Evolutionary conservation across 2,797 vertebrate species (phyloP).

Genomic region (Melanogrammus aeglefinus): DNA sequence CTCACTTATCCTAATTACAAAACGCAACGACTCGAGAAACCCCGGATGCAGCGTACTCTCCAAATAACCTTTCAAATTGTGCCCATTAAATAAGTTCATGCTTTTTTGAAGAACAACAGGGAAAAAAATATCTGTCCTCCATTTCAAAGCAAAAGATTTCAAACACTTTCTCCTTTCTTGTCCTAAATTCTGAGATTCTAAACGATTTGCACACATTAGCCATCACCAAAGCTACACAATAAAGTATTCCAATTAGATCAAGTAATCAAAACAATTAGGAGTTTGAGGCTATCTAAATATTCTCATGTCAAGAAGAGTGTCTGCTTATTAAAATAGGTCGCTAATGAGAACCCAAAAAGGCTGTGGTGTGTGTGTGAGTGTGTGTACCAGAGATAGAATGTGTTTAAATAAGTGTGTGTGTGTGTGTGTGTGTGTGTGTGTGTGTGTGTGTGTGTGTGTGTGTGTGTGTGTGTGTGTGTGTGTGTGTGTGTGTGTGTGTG

Average conservation of each 20-base stretch:
- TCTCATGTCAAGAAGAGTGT: slow-evolving; percentile 56
- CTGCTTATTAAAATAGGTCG: slow-evolving; percentile 65
- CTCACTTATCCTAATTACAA: slow-evolving; percentile 68
- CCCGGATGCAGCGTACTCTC: slow-evolving; percentile 48
- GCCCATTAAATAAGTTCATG: slow-evolving; percentile 54
- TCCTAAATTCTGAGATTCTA: slow-evolving; percentile 41
- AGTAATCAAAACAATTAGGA: slow-evolving; percentile 75
- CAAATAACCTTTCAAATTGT: slow-evolving; percentile 55
- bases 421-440: slow-evolving; percentile 27
- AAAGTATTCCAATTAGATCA: slow-evolving; percentile 65
- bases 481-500: neutral
- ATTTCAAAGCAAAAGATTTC: slow-evolving; percentile 8
- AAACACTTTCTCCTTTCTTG: neutral
- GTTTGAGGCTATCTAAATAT: slow-evolving; percentile 53
- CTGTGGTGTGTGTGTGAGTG: slow-evolving; percentile 6
- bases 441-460: slow-evolving; percentile 12
- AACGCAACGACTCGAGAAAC: slow-evolving; percentile 54
- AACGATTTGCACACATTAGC: slow-evolving; percentile 40
- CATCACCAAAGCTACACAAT: slow-evolving; percentile 51
- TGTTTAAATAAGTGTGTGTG: too few relatives aligned
- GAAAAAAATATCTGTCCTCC: slow-evolving; percentile 9
- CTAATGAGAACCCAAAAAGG: slow-evolving; percentile 64
- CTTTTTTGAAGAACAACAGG: slow-evolving; percentile 51
- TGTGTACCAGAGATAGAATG: slow-evolving; percentile 20
- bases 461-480: slow-evolving; percentile 2